phyloP scores from a whole-genome alignment of 1,140 invertebrate species.

The Eupristina koningsbergeri region DNA sequence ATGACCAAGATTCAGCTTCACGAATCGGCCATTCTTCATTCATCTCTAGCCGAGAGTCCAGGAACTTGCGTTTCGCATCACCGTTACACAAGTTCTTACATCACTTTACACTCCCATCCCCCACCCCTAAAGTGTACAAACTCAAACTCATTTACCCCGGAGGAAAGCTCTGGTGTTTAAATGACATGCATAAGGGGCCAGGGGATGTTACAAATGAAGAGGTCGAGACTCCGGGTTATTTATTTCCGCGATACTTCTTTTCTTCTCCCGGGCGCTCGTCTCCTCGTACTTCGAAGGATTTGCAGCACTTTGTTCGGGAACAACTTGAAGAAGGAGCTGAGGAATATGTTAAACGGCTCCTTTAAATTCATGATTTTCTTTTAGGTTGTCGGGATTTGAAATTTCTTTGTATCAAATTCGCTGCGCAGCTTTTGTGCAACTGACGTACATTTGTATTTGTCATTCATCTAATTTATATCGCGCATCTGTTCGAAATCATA shows the following conservation, averaged over 20 bases:
- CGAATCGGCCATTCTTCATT: constrained; percentile 32
- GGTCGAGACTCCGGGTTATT: constrained; percentile 31
- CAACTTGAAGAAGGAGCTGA: not conserved
- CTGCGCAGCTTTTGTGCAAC: not conserved
- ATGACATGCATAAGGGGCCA: not conserved
- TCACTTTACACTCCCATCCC: not conserved
- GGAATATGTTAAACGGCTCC: constrained; percentile 11
- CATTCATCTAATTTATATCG: not conserved
- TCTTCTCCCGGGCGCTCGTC: not conserved
- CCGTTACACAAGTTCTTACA: not conserved
- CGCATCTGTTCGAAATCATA: not conserved
- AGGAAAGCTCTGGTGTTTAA: constrained; percentile 15
- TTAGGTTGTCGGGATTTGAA: not conserved
- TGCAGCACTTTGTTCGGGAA: not conserved
- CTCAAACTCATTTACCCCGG: constrained; percentile 3
- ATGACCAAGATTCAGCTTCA: not conserved
- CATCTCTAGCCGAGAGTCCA: not conserved
- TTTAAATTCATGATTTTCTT: constrained; percentile 27
- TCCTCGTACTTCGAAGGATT: not conserved
- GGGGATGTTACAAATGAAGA: constrained; percentile 29
- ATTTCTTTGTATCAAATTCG: not conserved
- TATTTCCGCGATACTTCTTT: constrained; percentile 1
- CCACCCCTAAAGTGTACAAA: too few relatives aligned
- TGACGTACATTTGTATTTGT: not conserved
- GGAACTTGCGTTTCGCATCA: constrained; percentile 26